Evolutionary conservation across 1,140 invertebrate genomes (phyloP).

Genomic region (Drosophila elegans): DNA sequence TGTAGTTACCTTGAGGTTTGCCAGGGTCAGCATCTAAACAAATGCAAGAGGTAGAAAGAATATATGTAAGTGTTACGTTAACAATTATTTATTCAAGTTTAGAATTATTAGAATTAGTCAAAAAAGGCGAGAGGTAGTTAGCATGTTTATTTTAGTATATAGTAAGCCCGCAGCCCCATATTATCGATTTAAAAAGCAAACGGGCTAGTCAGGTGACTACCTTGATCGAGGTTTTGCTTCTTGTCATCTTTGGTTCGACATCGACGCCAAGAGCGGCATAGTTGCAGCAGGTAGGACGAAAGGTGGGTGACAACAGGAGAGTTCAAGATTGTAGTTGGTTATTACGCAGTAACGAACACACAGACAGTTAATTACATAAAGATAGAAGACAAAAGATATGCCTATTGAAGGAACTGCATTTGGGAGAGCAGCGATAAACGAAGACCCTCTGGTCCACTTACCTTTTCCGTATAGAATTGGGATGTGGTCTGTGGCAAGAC

Average conservation of each 20-base stretch:
- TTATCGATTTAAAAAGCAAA: slow-evolving; percentile 27
- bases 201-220: slow-evolving; percentile 53
- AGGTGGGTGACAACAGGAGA: slow-evolving; percentile 20
- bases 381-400: slow-evolving; percentile 46
- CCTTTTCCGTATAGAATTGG: slow-evolving; percentile 94
- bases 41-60: slow-evolving; percentile 36
- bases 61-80: slow-evolving; percentile 11
- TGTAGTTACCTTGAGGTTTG: slow-evolving; percentile 73
- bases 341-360: slow-evolving; percentile 40
- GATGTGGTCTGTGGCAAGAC: slow-evolving; percentile 97
- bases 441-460: slow-evolving; percentile 21
- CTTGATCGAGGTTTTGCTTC: slow-evolving; percentile 69
- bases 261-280: slow-evolving; percentile 22
- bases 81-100: slow-evolving; percentile 1
- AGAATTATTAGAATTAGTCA: slow-evolving; percentile 5
- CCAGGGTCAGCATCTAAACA: slow-evolving; percentile 63
- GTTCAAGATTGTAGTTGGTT: slow-evolving; percentile 36
- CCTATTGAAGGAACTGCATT: background rate
- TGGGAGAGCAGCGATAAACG: background rate
- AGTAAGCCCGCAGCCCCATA: slow-evolving; percentile 12
- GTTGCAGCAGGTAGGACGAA: slow-evolving; percentile 12
- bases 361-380: slow-evolving; percentile 61
- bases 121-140: slow-evolving; percentile 2
- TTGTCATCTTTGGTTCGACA: slow-evolving; percentile 73
- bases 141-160: slow-evolving; percentile 13